phyloP scores from a whole-genome alignment of 2,113 vertebrate species.

The Protobothrops flavoviridis region DNA sequence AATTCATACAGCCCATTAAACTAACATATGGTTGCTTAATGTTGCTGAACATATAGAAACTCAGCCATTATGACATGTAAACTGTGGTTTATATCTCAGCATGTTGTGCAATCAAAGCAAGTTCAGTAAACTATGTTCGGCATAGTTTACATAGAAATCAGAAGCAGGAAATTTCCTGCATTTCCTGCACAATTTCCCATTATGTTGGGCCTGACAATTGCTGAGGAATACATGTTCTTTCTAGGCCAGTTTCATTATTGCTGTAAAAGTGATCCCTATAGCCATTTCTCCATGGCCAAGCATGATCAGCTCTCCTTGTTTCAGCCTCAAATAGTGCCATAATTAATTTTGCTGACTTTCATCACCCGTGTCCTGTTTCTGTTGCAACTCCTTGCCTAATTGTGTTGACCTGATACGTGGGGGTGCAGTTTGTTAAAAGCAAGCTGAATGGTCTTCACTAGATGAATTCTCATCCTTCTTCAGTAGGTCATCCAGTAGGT shows the following conservation, averaged over 20 bases:
- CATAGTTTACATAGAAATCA: not conserved
- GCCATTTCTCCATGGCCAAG: not conserved
- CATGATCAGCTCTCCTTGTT: not conserved
- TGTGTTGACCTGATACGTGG: not conserved
- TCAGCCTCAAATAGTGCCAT: not conserved
- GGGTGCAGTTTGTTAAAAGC: not conserved
- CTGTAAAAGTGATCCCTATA: not conserved
- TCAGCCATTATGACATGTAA: not conserved
- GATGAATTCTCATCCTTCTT: not conserved
- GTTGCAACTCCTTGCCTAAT: not conserved
- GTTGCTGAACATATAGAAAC: not conserved
- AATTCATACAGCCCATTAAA: not conserved
- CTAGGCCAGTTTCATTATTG: not conserved
- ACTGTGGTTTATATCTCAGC: not conserved
- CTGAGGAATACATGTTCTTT: not conserved
- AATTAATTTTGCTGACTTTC: not conserved
- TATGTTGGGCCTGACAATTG: not conserved
- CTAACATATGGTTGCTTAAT: not conserved
- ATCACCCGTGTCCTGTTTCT: not conserved
- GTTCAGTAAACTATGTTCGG: not conserved
- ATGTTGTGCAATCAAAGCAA: not conserved
- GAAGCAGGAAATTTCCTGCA: not conserved
- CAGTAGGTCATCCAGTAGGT: not conserved
- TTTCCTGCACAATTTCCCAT: not conserved
- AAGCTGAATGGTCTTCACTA: not conserved